Evolutionary conservation across 1,140 invertebrate genomes (phyloP), one percentile per base, ranked within the genome.

Genomic region (Drosophila leontia): DNA sequence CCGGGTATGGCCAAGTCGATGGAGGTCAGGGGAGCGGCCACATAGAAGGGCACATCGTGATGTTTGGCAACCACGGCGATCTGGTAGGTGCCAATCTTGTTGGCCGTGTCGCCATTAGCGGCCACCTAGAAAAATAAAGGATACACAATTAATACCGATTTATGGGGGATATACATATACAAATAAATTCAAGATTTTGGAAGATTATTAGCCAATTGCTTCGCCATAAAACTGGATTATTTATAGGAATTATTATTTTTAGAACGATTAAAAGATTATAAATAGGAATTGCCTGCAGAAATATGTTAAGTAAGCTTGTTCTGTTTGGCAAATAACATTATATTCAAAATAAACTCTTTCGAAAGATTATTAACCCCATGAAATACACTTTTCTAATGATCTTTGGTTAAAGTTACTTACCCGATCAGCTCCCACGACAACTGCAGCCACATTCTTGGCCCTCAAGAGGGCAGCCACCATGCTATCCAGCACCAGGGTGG

Each of bases 41-140:
- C 96, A 93, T 98, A 99, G 93, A 99, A 99, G 71, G 98, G 98
- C 34, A 99, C 96, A 19, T 95, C 94, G 91, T 99, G 98, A 93
- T 98, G 94, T 85, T 98, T 97, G 8, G 98, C 98, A 35, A 97
- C 93, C 45, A 99, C 96, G 1, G 99, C 98, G 87, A 99, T 96
- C 95, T 98, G 97, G 93, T 99, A 99, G 19, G 99, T 99, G 75
- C 99, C 99, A 92, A 99, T 99, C 96, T 99, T 99, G 92, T 99
- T 99, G 1, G 99, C 99, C 3, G 99, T 99, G 93, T 99, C 99
- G 3, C 99, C 99, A 94, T 99, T 99, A 2, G 96, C 95, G 15
- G 97, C 98, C 32, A 99, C 95, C 95, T 95, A 37, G 15, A 12
- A 29, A 15, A 17, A 17, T n/a, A 37, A 17, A 39, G 15, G 7